Conservation (phyloP, 2,888 invertebrate genomes). For the Bembecia ichneumoniformis region DNA sequence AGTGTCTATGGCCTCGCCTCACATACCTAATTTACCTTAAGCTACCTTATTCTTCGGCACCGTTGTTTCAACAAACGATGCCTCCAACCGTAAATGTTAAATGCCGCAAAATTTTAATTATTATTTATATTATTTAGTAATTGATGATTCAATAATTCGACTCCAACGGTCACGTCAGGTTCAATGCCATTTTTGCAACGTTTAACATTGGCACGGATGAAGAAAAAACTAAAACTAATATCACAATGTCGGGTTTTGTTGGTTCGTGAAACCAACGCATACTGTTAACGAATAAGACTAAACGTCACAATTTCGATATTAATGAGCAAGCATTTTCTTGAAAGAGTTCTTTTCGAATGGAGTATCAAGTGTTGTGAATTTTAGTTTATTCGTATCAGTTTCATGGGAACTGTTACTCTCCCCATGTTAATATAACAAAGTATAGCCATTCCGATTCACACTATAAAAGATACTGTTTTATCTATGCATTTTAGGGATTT, state of each 20-base stretch:
- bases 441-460: too few species aligned
- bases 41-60: conserved; percentile 45
- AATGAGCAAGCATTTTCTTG: too few species aligned
- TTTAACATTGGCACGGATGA: conserved; percentile 47
- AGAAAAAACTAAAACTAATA: conserved; percentile 72
- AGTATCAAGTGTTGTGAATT: too few species aligned
- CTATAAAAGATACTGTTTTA: too few species aligned
- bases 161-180: conserved; percentile 6
- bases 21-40: conserved; percentile 64
- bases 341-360: too few species aligned
- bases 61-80: conserved; percentile 55
- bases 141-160: conserved; percentile 37
- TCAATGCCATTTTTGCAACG: conserved; percentile 21
- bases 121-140: conserved; percentile 22
- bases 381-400: too few species aligned
- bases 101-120: conserved; percentile 26
- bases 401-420: too few species aligned
- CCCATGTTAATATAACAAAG: too few species aligned
- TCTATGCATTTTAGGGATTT: too few species aligned
- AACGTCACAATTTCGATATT: neutral
- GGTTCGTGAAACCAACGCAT: conserved; percentile 43
- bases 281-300: neutral
- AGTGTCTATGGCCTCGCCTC: conserved; percentile 63
- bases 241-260: conserved; percentile 69
- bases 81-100: conserved; percentile 31